These are phyloP conservation scores for Drosophila aff. DNA, from an alignment of 1,140 invertebrate genomes.

Conservation along the genomic window DNA sequence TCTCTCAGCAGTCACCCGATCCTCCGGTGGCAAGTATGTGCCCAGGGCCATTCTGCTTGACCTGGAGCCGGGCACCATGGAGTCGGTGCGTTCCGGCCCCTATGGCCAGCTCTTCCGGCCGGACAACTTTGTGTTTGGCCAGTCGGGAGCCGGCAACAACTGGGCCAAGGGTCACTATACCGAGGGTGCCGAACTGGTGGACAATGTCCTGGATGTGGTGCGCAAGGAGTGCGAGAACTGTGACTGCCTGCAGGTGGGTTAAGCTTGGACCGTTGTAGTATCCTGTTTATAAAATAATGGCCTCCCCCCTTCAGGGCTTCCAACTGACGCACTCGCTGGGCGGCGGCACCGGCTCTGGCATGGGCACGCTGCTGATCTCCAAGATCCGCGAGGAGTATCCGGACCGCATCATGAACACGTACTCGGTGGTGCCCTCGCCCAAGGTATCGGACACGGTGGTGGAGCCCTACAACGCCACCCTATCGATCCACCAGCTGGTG, in stretches of 20 bases:
- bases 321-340: conserved; percentile 91
- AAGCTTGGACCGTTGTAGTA: neutral
- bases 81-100: conserved; percentile 89
- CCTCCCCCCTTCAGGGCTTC: conserved; percentile 91
- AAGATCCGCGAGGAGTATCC: conserved; percentile 93
- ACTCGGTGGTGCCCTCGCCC: conserved; percentile 91
- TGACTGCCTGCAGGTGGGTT: conserved; percentile 88
- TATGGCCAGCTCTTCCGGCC: conserved; percentile 91
- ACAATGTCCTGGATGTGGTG: conserved; percentile 92
- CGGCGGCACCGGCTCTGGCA: conserved; percentile 92
- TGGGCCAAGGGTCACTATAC: conserved; percentile 92
- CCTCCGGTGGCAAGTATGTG: conserved; percentile 90
- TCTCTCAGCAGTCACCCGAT: conserved; percentile 74
- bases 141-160: conserved; percentile 86
- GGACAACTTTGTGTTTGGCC: conserved; percentile 90
- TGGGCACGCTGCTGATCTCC: conserved; percentile 91
- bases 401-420: conserved; percentile 95
- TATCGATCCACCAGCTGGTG: conserved; percentile 92
- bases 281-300: conserved; percentile 46
- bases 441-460: conserved; percentile 93
- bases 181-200: conserved; percentile 91
- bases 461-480: conserved; percentile 92
- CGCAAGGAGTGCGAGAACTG: conserved; percentile 91
- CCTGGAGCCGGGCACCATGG: conserved; percentile 92
- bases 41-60: conserved; percentile 91